Evolutionary conservation across 2,113 vertebrate species (phyloP).

Genomic region (Lipophrys pholis): DNA sequence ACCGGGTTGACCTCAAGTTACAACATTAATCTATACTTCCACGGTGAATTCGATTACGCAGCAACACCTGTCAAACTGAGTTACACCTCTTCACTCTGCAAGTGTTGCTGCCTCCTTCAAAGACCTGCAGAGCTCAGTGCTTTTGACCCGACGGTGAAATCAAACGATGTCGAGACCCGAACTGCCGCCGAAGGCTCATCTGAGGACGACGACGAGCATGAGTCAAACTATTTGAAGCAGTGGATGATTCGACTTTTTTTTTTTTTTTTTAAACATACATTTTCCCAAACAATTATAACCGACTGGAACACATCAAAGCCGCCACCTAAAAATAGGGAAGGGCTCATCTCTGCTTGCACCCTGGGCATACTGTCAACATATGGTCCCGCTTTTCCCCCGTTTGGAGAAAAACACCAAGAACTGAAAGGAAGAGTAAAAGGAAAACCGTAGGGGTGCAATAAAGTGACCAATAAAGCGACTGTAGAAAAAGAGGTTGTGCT

Average conservation of each 20-base stretch:
- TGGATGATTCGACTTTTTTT: conserved; percentile 9
- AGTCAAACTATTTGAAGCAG: conserved; percentile 22
- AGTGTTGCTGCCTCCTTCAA: not conserved
- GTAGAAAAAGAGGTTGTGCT: conserved; percentile 23
- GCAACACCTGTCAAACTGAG: not conserved
- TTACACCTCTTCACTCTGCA: not conserved
- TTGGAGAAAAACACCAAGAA: conserved; percentile 53
- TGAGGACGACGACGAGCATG: conserved; percentile 13
- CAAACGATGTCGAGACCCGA: not conserved
- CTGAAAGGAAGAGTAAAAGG: conserved; percentile 41
- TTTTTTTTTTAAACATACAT: conserved; percentile 29
- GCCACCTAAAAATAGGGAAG: conserved; percentile 29
- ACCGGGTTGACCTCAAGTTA: not conserved
- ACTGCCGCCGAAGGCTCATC: not conserved
- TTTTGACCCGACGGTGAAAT: conserved; percentile 10
- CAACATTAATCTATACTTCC: too few relatives aligned
- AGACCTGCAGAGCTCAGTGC: not conserved
- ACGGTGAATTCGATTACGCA: too few relatives aligned
- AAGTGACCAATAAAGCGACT: conserved; percentile 44
- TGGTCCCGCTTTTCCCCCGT: conserved; percentile 26
- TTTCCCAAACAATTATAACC: conserved; percentile 56
- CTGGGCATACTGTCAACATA: conserved; percentile 55
- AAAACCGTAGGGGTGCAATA: conserved; percentile 40
- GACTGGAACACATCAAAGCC: conserved; percentile 66
- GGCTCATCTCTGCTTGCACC: conserved; percentile 25